Conservation (phyloP, 2,888 invertebrate species). For the Druceiella hillmani region DNA sequence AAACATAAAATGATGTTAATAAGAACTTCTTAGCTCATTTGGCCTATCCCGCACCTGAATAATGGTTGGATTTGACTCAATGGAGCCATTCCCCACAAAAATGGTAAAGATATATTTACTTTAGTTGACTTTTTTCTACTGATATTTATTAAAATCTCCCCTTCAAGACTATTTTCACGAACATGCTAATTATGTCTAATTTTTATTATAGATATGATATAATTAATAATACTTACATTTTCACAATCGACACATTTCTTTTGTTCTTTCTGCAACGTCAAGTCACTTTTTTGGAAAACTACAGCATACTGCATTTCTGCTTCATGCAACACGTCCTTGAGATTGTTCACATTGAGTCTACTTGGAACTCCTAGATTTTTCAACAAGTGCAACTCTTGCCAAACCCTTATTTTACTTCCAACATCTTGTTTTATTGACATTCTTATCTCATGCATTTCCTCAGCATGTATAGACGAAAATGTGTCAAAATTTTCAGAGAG, state of each 20-base stretch:
- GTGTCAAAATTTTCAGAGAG: slow-evolving; percentile 30
- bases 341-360: slow-evolving; percentile 25
- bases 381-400: slow-evolving; percentile 35
- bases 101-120: too few relatives aligned
- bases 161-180: too few relatives aligned
- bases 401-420: slow-evolving; percentile 41
- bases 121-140: too few relatives aligned
- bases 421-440: slow-evolving; percentile 43
- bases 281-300: slow-evolving; percentile 26
- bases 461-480: slow-evolving; percentile 31
- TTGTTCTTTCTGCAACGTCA: slow-evolving; percentile 30
- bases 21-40: too few relatives aligned
- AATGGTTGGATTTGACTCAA: too few relatives aligned
- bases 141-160: too few relatives aligned
- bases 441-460: slow-evolving; percentile 43
- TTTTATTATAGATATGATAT: slow-evolving; percentile 21
- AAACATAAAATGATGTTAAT: too few relatives aligned
- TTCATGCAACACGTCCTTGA: slow-evolving; percentile 29
- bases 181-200: slow-evolving; percentile 25
- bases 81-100: too few relatives aligned
- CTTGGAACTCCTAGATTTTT: slow-evolving; percentile 17
- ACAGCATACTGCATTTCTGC: slow-evolving; percentile 21
- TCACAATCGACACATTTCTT: slow-evolving; percentile 34
- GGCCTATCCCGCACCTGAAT: too few relatives aligned
- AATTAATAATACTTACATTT: slow-evolving; percentile 29